These are phyloP conservation scores for Spilosoma lubricipeda DNA, from an alignment of 2,888 invertebrate species.

Conservation along the genomic window DNA sequence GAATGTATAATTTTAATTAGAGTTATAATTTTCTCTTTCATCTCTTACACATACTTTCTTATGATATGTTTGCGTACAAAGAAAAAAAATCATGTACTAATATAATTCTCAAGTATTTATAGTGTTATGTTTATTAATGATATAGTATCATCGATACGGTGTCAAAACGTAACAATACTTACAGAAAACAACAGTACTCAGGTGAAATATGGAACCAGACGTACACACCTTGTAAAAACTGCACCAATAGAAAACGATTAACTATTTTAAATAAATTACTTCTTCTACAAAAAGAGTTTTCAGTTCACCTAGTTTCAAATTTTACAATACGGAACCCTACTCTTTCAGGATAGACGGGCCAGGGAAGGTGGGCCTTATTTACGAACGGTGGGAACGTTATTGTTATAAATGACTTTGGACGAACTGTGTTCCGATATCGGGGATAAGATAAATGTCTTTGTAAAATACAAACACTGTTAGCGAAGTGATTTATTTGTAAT, in stretches of 20 bases:
- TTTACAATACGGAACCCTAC: constrained; percentile 9
- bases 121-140: no score
- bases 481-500: constrained; percentile 39
- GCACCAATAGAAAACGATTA: neutral
- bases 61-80: no score
- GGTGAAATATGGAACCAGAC: no score
- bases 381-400: constrained; percentile 37
- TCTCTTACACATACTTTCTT: no score
- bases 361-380: constrained; percentile 33
- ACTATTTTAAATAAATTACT: neutral
- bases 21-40: no score
- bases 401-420: constrained; percentile 50
- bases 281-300: neutral
- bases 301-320: neutral
- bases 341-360: constrained; percentile 7
- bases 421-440: constrained; percentile 39
- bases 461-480: constrained; percentile 36
- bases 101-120: no score
- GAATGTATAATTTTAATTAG: no score
- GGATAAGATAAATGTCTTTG: constrained; percentile 45
- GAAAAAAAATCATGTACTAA: no score
- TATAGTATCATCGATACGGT: no score
- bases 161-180: neutral
- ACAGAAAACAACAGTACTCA: neutral
- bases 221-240: neutral